Percentiles rank a stretch among this genome's conserved stretches.
These are phyloP conservation scores for Amiota minor DNA, from an alignment of 2,888 invertebrate species.

Conservation along the genomic window DNA sequence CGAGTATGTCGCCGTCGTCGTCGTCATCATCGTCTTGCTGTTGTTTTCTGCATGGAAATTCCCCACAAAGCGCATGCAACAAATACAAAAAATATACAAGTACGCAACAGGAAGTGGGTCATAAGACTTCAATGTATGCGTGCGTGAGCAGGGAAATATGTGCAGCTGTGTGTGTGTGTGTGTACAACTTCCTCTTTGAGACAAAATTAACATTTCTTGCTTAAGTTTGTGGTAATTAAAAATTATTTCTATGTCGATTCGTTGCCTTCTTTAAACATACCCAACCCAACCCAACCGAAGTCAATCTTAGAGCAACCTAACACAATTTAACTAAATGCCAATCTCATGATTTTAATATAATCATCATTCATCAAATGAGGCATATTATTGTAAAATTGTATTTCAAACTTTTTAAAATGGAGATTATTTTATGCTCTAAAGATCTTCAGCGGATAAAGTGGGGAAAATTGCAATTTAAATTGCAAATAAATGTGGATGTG, in stretches of 20 bases:
- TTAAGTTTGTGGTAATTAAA: conserved; percentile 26
- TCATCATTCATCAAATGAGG: not conserved
- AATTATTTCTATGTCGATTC: conserved; percentile 8
- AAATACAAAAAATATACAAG: not conserved
- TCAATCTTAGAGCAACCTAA: no score
- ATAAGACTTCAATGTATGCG: conserved; percentile 43
- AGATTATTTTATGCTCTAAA: not conserved
- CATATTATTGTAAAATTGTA: not conserved
- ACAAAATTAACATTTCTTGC: conserved; percentile 29
- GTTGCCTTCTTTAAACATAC: not conserved
- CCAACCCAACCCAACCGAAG: no score
- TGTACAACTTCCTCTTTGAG: conserved; percentile 25
- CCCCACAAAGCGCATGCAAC: not conserved
- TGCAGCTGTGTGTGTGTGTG: not conserved
- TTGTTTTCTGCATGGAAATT: conserved; percentile 44
- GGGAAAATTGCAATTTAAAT: not conserved
- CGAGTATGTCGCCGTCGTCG: conserved; percentile 20
- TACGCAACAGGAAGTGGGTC: conserved; percentile 61
- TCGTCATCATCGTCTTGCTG: conserved; percentile 37
- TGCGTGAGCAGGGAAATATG: conserved; percentile 1
- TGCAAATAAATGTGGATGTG: conserved; percentile 17
- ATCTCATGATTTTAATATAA: no score
- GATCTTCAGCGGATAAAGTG: not conserved
- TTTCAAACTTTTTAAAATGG: not conserved
- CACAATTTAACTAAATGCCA: no score